Base-by-base conservation (phyloP, 2,797 vertebrate genomes). In the Tympanoctomys barrerae region DNA sequence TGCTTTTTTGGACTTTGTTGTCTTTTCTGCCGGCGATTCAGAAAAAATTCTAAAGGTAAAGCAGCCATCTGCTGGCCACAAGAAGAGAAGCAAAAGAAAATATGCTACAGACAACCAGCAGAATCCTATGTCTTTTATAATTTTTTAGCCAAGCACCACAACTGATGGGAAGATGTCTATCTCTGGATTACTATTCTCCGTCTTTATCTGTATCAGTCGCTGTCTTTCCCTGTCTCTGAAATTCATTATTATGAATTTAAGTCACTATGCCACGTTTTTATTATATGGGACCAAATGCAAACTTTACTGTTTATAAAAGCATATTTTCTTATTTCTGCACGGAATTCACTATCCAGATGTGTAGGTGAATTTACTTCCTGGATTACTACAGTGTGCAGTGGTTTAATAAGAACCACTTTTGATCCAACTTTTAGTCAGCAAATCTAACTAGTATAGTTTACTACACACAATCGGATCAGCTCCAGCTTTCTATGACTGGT, bases 11-110 rank as follows among this genome's bases (percentile, higher is more conserved):
- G 7, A 19, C 54, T 96, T 70, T 71, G 7, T 73, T 39, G 57
- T 89, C 73, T 96, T 92, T 85, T 31, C 73, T 95, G 71, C 13
- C 49, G 95, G 61, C 33, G 87, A 85, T 70, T 77, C 42, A 75
- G 31, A 36, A 87, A 64, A 92, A 89, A 94, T 92, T 52, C 61
- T 96, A 85, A 96, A 85, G 85, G 71, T 94, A 93, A 91, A 95
- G 78, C 81, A 96, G 85, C 84, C 94, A 93, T 95, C 93, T 97
- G 87, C 90, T 97, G 96, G 96, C 14, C 92, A 71, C 4, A 18
- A 93, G 77, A 95, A 90, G 86, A 52, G 79, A 77, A 80, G 86
- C 94, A 96, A 87, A 3, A 85, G 62, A 54, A 97, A 84, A 92
- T n/a, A 77, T 85, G 68, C n/a, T 14, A 24, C 36, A 49, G 79